These are phyloP conservation scores for Drosophila rufa DNA, from an alignment of 1,140 invertebrate genomes.

Conservation along the genomic window DNA sequence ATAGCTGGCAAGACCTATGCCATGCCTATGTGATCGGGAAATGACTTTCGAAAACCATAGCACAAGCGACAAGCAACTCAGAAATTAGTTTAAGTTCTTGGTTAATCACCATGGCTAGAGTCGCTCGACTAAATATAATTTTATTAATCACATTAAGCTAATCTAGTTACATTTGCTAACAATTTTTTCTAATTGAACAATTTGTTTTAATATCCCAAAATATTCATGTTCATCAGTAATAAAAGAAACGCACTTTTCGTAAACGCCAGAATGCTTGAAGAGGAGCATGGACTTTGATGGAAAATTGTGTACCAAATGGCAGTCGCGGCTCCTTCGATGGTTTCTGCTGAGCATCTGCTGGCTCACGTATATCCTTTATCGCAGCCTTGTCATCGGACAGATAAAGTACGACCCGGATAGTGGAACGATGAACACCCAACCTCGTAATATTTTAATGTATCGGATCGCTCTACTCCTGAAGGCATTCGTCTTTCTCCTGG, in stretches of 20 bases:
- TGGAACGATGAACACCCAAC: not conserved
- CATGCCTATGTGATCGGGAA: too few species aligned
- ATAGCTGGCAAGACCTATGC: too few species aligned
- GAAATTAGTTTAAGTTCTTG: not conserved
- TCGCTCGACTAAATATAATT: too few species aligned
- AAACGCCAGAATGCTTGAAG: not conserved
- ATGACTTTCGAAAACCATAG: too few species aligned
- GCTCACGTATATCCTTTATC: conserved; percentile 1
- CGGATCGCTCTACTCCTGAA: not conserved
- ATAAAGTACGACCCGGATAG: not conserved
- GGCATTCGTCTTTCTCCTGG: not conserved
- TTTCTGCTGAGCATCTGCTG: not conserved
- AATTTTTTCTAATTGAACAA: too few species aligned
- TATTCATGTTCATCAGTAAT: too few species aligned
- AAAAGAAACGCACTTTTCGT: not conserved
- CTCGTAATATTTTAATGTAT: not conserved
- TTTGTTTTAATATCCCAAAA: too few species aligned
- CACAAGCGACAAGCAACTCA: not conserved
- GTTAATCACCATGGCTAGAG: too few species aligned
- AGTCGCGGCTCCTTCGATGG: not conserved
- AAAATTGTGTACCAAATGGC: not conserved
- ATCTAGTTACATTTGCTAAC: too few species aligned
- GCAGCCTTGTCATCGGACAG: not conserved
- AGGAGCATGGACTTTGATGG: not conserved
- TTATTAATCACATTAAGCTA: too few species aligned